phyloP scores from a whole-genome alignment of 2,888 invertebrate species.

The Latrodectus hesperus region DNA sequence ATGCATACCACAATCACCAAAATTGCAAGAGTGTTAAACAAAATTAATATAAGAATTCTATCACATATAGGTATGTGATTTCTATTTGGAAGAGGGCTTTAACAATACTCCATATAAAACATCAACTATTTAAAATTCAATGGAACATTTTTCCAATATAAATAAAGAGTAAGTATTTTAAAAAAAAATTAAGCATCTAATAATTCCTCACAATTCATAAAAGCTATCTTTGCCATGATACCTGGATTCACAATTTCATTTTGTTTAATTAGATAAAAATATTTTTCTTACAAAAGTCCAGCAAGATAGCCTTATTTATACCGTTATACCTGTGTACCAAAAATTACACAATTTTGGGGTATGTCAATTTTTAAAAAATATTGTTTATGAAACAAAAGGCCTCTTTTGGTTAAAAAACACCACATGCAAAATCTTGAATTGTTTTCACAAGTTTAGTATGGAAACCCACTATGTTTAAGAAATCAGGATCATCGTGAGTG shows the following conservation, averaged over 20 bases:
- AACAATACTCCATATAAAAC: no score
- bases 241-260: neutral
- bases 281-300: slow-evolving; percentile 8
- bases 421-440: slow-evolving; percentile 81
- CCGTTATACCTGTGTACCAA: neutral
- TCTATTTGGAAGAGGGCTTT: no score
- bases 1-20: neutral
- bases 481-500: slow-evolving; percentile 58
- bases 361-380: neutral
- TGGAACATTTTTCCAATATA: no score
- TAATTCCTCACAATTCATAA: neutral
- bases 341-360: neutral
- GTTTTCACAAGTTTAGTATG: slow-evolving; percentile 80
- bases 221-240: neutral
- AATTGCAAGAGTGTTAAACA: neutral
- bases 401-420: slow-evolving; percentile 72
- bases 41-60: neutral
- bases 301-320: neutral
- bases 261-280: slow-evolving; percentile 26
- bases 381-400: slow-evolving; percentile 15
- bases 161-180: no score
- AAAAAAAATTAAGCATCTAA: neutral
- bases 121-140: no score
- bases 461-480: slow-evolving; percentile 77
- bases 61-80: neutral